These are phyloP conservation scores for Phytoseiulus persimilis DNA, from an alignment of 2,888 invertebrate species.

Conservation along the genomic window DNA sequence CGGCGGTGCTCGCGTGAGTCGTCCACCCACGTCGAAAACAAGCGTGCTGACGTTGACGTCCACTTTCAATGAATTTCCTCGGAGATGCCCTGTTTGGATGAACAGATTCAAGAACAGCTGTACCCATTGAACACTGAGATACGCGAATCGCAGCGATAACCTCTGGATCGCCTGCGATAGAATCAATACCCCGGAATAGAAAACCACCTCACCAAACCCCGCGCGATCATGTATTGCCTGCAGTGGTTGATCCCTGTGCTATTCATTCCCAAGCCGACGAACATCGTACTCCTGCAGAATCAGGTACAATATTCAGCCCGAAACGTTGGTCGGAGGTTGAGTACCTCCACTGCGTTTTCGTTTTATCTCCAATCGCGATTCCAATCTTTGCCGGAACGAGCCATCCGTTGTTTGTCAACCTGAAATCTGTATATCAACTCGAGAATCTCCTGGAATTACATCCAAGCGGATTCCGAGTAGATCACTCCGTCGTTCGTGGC, in stretches of 20 bases:
- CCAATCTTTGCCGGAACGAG: neutral
- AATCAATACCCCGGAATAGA: neutral
- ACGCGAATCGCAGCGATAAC: neutral
- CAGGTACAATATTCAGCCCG: slow-evolving; percentile 53
- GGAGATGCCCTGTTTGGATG: neutral
- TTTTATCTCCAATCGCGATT: too few species aligned
- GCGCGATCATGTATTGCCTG: slow-evolving; percentile 73
- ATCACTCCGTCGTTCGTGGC: neutral
- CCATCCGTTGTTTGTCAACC: neutral
- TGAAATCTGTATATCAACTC: neutral
- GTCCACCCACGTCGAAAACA: neutral
- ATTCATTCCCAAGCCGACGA: slow-evolving; percentile 91
- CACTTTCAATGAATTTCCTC: neutral
- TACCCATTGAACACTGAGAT: neutral
- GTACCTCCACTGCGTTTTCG: too few species aligned
- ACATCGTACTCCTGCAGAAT: slow-evolving; percentile 87
- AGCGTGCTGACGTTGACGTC: neutral
- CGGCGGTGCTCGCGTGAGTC: neutral
- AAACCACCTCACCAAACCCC: neutral
- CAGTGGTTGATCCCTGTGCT: slow-evolving; percentile 95
- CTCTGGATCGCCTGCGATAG: too few species aligned
- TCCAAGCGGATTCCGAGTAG: neutral
- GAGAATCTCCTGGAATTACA: neutral
- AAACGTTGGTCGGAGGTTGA: too few species aligned
- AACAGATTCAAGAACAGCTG: neutral